A percentile compares a stretch with the other conserved stretches of the same genome.
Evolutionary conservation across 2,797 vertebrate genomes (phyloP).

Genomic region (Crocidura indochinensis): DNA sequence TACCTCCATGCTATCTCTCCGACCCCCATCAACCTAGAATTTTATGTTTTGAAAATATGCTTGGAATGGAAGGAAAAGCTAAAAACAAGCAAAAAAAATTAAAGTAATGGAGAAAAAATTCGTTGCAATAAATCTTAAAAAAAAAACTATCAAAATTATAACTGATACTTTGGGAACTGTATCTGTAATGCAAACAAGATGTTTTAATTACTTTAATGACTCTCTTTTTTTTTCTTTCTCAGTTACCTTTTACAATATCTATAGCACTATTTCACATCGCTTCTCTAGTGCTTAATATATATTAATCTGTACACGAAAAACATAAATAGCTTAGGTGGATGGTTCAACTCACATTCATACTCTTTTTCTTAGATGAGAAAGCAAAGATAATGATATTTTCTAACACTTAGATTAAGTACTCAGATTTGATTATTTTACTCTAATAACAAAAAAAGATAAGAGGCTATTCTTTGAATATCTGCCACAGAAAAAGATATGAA

Average conservation of each 20-base stretch:
- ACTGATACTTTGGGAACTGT: background rate
- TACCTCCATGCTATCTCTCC: too few relatives aligned
- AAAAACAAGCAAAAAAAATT: background rate
- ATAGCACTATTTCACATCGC: background rate
- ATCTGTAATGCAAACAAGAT: background rate
- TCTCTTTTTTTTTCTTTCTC: background rate
- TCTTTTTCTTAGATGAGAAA: background rate
- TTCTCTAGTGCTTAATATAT: background rate
- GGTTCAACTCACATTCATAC: background rate
- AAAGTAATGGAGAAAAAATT: background rate
- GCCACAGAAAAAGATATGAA: background rate
- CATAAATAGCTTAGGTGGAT: background rate
- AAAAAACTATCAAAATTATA: too few relatives aligned
- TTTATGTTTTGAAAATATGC: too few relatives aligned
- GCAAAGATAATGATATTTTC: background rate
- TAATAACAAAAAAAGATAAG: conserved; percentile 21
- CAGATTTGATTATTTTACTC: conserved; percentile 21
- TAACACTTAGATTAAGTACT: background rate
- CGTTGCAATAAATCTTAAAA: background rate
- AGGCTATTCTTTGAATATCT: conserved; percentile 15
- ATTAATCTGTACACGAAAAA: background rate
- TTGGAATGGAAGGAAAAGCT: too few relatives aligned
- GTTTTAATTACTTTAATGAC: background rate
- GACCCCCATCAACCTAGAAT: background rate
- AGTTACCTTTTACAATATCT: background rate